Evolutionary conservation across 2,113 vertebrate species (phyloP).

Genomic region (Tyrannus savana): DNA sequence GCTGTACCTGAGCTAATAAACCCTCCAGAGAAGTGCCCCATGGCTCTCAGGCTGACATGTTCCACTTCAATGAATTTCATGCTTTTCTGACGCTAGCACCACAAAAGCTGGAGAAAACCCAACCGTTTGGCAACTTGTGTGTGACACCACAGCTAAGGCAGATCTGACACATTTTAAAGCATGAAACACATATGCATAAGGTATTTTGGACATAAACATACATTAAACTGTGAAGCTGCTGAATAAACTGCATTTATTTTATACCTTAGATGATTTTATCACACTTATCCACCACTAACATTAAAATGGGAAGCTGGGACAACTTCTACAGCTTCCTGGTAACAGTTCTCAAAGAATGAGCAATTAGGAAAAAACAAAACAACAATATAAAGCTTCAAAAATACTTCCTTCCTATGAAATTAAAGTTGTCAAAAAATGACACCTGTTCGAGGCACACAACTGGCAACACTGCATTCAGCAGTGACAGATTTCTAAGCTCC

Average conservation of each 20-base stretch:
- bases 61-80: slow-evolving; percentile 14
- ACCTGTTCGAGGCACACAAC: neutral
- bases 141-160: neutral
- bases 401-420: neutral
- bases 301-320: neutral
- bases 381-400: neutral
- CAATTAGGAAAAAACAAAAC: neutral
- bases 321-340: neutral
- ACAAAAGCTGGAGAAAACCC: neutral
- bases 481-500: neutral
- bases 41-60: neutral
- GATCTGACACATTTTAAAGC: neutral
- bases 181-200: neutral
- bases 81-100: neutral
- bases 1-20: slow-evolving; percentile 17
- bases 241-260: neutral
- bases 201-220: neutral
- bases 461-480: neutral
- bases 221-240: neutral
- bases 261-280: neutral
- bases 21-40: neutral
- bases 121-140: neutral
- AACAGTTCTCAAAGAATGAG: neutral
- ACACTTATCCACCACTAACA: neutral
- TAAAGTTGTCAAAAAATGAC: neutral